A percentile compares a stretch with the other conserved stretches of the same genome.
phyloP scores from a whole-genome alignment of 2,113 vertebrate genomes.

The Rhinichthys klamathensis region DNA sequence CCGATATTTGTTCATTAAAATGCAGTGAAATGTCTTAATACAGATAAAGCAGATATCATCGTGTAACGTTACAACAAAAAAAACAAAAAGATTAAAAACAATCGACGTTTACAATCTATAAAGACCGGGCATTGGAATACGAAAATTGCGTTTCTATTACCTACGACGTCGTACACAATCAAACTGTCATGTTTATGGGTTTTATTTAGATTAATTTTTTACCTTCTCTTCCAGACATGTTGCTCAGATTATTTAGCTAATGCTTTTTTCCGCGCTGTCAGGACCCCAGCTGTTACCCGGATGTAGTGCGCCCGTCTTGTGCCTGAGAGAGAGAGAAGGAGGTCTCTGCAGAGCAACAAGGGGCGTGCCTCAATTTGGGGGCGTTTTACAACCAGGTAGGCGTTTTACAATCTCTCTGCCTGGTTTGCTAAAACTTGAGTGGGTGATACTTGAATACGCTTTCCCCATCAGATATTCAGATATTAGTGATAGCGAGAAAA shows the following conservation, averaged over 20 bases:
- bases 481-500: too few relatives aligned
- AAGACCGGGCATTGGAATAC: neutral
- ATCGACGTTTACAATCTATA: neutral
- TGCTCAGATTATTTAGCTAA: slow-evolving; percentile 25
- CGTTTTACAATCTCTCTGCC: too few relatives aligned
- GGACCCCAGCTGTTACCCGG: slow-evolving; percentile 56
- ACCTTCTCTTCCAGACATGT: slow-evolving; percentile 83
- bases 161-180: too few relatives aligned
- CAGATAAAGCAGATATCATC: neutral
- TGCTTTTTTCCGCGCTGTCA: slow-evolving; percentile 49
- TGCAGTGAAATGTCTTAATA: neutral
- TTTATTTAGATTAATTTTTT: neutral
- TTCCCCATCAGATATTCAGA: too few relatives aligned
- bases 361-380: too few relatives aligned
- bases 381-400: too few relatives aligned
- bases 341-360: too few relatives aligned
- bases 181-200: fast-evolving
- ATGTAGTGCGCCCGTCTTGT: slow-evolving; percentile 45
- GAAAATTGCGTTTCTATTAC: neutral
- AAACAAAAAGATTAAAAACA: too few relatives aligned
- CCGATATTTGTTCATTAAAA: neutral
- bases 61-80: neutral
- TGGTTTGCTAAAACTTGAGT: too few relatives aligned
- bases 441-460: too few relatives aligned
- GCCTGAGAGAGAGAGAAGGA: slow-evolving; percentile 62